A percentile compares a stretch with the other conserved stretches of the same genome.
These are phyloP conservation scores for Athrips mouffetella DNA, from an alignment of 2,888 invertebrate genomes.

Conservation along the genomic window DNA sequence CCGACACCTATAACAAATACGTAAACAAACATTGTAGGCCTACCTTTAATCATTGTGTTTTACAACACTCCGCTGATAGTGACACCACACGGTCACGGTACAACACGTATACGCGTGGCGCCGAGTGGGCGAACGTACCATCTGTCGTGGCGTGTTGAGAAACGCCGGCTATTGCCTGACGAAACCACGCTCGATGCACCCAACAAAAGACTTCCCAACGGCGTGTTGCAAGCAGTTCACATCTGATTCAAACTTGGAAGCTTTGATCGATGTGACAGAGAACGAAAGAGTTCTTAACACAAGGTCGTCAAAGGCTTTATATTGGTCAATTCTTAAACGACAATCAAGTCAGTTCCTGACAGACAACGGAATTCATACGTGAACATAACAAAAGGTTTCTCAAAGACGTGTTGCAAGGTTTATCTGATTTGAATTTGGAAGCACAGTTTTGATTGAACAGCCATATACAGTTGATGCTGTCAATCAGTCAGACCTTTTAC, in stretches of 20 bases:
- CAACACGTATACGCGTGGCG: constrained; percentile 40
- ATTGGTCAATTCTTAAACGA: no score
- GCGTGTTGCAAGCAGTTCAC: background rate
- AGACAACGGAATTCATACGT: no score
- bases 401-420: constrained; percentile 2
- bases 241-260: constrained; percentile 6
- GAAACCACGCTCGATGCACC: constrained; percentile 27
- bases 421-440: constrained; percentile 3
- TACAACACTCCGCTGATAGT: constrained; percentile 28
- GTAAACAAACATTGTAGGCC: no score
- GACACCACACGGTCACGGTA: constrained; percentile 26
- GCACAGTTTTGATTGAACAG: constrained; percentile 4
- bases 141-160: constrained; percentile 50
- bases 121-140: constrained; percentile 61
- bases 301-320: no score
- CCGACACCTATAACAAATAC: no score
- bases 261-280: background rate
- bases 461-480: constrained; percentile 1
- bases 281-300: no score
- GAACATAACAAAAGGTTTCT: background rate
- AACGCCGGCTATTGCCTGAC: constrained; percentile 35
- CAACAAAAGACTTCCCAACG: constrained; percentile 7
- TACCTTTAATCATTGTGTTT: no score
- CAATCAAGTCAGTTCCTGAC: no score
- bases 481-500: constrained; percentile 4